phyloP scores from a whole-genome alignment of 2,888 invertebrate genomes.

The Eristalis arbustorum region DNA sequence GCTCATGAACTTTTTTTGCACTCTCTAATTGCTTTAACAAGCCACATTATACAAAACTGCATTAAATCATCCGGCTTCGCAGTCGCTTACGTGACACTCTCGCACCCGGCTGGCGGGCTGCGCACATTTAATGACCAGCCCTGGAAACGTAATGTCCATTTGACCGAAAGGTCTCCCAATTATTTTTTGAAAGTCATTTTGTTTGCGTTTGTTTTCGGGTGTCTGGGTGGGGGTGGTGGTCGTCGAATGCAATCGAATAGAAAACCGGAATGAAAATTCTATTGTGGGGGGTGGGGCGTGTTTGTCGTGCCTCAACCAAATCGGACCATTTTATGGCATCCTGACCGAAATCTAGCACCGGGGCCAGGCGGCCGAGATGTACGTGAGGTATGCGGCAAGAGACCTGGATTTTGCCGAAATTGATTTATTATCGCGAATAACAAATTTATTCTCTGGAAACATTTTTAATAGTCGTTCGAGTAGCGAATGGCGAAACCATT shows the following conservation, averaged over 20 bases:
- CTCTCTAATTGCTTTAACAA: not conserved
- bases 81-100: conserved; percentile 21
- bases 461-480: conserved; percentile 13
- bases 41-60: not conserved
- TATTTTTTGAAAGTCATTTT: conserved; percentile 11
- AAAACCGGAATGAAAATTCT: not conserved
- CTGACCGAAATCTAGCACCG: not conserved
- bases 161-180: conserved; percentile 24
- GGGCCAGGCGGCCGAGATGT: not conserved
- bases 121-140: conserved; percentile 32
- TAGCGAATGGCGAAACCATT: not conserved
- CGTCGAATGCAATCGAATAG: conserved; percentile 4
- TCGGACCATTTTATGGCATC: not conserved
- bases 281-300: not conserved
- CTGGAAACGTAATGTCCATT: conserved; percentile 25
- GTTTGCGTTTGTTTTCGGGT: not conserved
- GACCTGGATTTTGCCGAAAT: conserved; percentile 22
- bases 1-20: not conserved
- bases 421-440: conserved; percentile 55
- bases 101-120: not conserved
- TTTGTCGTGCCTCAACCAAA: conserved; percentile 7
- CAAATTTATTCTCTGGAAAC: conserved; percentile 38
- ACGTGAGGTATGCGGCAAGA: not conserved
- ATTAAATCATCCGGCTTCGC: not conserved
- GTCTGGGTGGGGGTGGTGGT: not conserved